A percentile compares a stretch with the other conserved stretches of the same genome.
These are phyloP conservation scores for Hemiprocne comata DNA, from an alignment of 2,113 vertebrate species.

Conservation along the genomic window DNA sequence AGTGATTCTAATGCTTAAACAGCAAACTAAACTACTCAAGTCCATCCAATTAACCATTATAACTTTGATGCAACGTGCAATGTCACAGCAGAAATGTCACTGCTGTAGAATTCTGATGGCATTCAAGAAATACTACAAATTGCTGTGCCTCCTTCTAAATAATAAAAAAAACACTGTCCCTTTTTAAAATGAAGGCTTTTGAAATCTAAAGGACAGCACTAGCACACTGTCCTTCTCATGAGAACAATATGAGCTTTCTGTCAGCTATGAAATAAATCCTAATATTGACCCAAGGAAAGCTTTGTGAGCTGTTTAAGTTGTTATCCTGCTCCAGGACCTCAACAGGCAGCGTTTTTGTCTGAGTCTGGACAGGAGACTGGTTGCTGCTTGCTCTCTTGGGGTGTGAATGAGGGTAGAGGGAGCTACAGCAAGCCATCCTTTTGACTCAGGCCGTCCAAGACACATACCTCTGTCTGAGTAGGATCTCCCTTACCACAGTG, in stretches of 20 bases:
- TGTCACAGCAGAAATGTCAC: background rate
- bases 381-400: background rate
- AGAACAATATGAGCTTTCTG: background rate
- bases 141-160: background rate
- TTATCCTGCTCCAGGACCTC: background rate
- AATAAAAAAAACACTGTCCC: rapidly evolving
- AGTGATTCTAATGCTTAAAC: background rate
- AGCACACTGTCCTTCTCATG: background rate
- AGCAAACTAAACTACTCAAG: background rate
- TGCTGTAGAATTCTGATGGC: background rate
- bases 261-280: background rate
- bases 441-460: background rate
- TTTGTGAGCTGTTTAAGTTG: background rate
- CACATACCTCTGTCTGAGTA: background rate
- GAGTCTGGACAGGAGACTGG: background rate
- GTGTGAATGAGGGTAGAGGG: background rate
- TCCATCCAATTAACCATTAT: background rate
- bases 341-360: background rate
- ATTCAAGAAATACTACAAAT: background rate
- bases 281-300: background rate
- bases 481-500: background rate
- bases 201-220: background rate
- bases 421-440: background rate
- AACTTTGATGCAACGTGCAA: background rate
- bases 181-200: background rate